phyloP scores from a whole-genome alignment of 1,140 invertebrate genomes.

The Brachionus calyciflorus region DNA sequence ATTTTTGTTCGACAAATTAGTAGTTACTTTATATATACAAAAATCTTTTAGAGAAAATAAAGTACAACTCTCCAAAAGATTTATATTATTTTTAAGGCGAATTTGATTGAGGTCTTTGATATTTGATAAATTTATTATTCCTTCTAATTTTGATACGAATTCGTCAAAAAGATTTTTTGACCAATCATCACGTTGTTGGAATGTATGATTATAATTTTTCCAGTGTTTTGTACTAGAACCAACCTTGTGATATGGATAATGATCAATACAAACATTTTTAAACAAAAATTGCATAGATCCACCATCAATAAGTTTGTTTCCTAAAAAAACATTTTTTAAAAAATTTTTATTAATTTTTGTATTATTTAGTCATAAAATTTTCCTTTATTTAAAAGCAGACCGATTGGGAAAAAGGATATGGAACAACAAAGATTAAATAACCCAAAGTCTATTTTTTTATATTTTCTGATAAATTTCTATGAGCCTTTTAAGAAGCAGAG shows the following conservation, averaged over 20 bases:
- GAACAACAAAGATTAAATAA: neutral
- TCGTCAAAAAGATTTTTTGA: conserved; percentile 57
- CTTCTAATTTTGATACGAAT: conserved; percentile 50
- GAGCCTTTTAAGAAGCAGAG: no score
- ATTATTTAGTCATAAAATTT: neutral
- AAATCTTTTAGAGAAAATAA: conserved; percentile 43
- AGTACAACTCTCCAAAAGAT: conserved; percentile 26
- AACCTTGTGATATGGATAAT: conserved; percentile 93
- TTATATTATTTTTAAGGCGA: neutral
- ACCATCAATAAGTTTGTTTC: conserved; percentile 74
- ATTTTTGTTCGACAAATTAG: conserved; percentile 23
- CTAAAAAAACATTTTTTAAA: conserved; percentile 9
- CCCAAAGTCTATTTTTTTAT: no score
- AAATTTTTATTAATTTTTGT: neutral
- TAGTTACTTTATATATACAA: conserved; percentile 36
- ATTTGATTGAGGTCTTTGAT: neutral
- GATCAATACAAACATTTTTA: conserved; percentile 79
- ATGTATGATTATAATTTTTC: conserved; percentile 65
- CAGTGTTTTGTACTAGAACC: conserved; percentile 68
- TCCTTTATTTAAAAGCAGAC: neutral
- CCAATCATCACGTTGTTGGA: conserved; percentile 57
- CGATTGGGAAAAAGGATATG: neutral
- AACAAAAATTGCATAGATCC: conserved; percentile 90
- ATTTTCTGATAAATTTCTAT: no score
- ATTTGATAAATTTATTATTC: conserved; percentile 17